These are phyloP conservation scores for Scalopus aquaticus DNA, from an alignment of 2,113 vertebrate genomes.

Conservation along the genomic window DNA sequence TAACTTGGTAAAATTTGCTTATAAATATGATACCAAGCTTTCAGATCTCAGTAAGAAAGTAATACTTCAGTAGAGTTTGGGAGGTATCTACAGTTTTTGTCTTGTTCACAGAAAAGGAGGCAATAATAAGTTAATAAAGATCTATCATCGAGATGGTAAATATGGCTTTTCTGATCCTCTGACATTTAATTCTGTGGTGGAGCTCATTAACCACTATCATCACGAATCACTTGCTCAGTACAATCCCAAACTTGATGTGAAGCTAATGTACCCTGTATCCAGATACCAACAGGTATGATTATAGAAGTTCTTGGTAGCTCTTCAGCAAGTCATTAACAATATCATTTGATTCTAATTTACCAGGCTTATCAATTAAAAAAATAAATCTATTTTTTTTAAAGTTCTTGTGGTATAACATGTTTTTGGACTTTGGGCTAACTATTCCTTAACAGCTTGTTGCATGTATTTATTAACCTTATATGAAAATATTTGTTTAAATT, in stretches of 20 bases:
- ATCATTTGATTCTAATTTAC: constrained; percentile 45
- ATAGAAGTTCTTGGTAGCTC: background rate
- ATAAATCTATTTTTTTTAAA: background rate
- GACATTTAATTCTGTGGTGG: constrained; percentile 95
- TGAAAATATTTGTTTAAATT: constrained; percentile 28
- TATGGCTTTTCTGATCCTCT: constrained; percentile 97
- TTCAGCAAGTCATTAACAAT: background rate
- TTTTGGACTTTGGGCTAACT: constrained; percentile 8
- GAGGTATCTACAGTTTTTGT: constrained; percentile 39
- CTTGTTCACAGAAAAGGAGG: constrained; percentile 93
- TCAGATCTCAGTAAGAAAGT: constrained; percentile 7
- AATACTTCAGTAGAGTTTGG: constrained; percentile 40
- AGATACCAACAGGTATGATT: constrained; percentile 92
- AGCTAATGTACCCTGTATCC: constrained; percentile 94
- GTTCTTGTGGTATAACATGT: constrained; percentile 33
- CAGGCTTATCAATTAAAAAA: background rate
- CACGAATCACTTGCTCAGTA: constrained; percentile 96
- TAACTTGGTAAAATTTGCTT: constrained; percentile 50
- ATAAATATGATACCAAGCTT: constrained; percentile 18
- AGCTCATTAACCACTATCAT: constrained; percentile 96
- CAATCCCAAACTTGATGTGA: constrained; percentile 96
- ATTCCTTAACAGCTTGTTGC: background rate
- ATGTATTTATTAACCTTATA: constrained; percentile 44
- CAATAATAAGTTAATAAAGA: constrained; percentile 98
- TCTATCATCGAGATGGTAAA: constrained; percentile 95